A percentile compares a stretch with the other conserved stretches of the same genome.
These are phyloP conservation scores for Fistularia commersonii DNA, from an alignment of 2,797 vertebrate genomes.

Conservation along the genomic window DNA sequence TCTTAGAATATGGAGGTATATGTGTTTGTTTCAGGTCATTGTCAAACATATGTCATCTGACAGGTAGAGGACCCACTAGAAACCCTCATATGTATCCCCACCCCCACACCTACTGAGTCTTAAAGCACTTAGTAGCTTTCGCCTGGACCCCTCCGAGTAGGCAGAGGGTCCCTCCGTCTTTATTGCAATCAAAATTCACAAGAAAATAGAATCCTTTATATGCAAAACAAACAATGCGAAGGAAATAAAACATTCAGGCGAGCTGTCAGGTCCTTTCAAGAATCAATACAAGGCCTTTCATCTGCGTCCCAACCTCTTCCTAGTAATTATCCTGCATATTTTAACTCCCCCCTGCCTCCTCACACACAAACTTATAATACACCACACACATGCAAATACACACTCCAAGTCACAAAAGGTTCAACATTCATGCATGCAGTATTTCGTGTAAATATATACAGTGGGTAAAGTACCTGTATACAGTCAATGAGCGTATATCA, in stretches of 20 bases:
- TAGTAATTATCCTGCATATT: constrained; percentile 82
- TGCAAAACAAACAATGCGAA: constrained; percentile 79
- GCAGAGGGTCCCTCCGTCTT: constrained; percentile 54
- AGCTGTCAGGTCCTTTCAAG: constrained; percentile 81
- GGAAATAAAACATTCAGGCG: constrained; percentile 76
- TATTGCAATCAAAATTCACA: constrained; percentile 73
- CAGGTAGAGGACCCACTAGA: constrained; percentile 25
- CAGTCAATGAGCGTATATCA: too few relatives aligned
- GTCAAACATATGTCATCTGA: constrained; percentile 31
- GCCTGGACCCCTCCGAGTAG: constrained; percentile 34
- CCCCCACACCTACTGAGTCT: constrained; percentile 37
- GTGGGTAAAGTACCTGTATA: too few relatives aligned
- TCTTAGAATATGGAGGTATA: constrained; percentile 3
- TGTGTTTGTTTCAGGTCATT: constrained; percentile 29
- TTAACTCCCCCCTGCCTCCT: constrained; percentile 63
- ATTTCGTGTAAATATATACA: background rate
- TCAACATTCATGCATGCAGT: constrained; percentile 8
- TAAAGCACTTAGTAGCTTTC: constrained; percentile 43
- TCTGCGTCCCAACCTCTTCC: constrained; percentile 76
- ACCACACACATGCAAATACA: constrained; percentile 30
- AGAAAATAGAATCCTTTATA: constrained; percentile 79
- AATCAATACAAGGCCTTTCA: constrained; percentile 79
- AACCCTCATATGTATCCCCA: constrained; percentile 39
- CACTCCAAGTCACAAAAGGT: constrained; percentile 15
- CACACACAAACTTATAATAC: constrained; percentile 63